Evolutionary conservation across 2,888 invertebrate genomes (phyloP), one percentile per base, ranked within the genome.

Genomic region (Hydrotaea cyrtoneurina): DNA sequence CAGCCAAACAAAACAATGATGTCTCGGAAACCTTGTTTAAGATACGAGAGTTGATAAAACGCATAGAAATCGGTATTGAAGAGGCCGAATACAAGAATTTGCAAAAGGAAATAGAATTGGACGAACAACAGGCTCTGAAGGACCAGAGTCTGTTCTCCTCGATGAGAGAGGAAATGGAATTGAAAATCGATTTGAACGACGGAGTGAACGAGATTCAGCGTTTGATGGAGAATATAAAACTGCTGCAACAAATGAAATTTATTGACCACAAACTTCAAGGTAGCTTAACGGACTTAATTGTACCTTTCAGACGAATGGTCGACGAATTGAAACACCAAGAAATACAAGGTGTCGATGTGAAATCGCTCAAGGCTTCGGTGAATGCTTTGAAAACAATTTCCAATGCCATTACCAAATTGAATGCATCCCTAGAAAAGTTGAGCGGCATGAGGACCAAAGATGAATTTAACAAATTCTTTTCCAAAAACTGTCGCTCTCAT

Each of bases 21-120:
- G 90, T 90, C 31, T 78, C 89, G 2, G 87, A 88, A 11, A 90
- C 89, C 0, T 85, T 92, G 0, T 88, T 89, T 19, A 88, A 90
- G 66, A 90, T 92, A 26, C 86, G 88, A 5, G 87, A 88, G 31
- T 89, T 90, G 2, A 91, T 92, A 15, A 89, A 89, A 59, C 86
- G 88, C 43, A 89, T 90, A 2, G 89, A 91, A 80, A 90, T 90
- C 13, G 91, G 91, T 62, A 92, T 92, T 55, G 92, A 92, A 81
- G 90, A 90, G 64, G 89, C 91, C 17, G 92, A 92, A 72, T 89
- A 90, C 11, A 91, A 90, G 78, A 88, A 91, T 57, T 83, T 91
- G 0, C 91, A 91, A 66, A 88, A 90, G 21, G 91, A 91, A 86
- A 90, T 91, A 0, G 89, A 89, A 17, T 86, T 89, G 46, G 91